These are phyloP conservation scores for Leuciscus waleckii DNA, from an alignment of 2,797 vertebrate genomes.

Conservation along the genomic window DNA sequence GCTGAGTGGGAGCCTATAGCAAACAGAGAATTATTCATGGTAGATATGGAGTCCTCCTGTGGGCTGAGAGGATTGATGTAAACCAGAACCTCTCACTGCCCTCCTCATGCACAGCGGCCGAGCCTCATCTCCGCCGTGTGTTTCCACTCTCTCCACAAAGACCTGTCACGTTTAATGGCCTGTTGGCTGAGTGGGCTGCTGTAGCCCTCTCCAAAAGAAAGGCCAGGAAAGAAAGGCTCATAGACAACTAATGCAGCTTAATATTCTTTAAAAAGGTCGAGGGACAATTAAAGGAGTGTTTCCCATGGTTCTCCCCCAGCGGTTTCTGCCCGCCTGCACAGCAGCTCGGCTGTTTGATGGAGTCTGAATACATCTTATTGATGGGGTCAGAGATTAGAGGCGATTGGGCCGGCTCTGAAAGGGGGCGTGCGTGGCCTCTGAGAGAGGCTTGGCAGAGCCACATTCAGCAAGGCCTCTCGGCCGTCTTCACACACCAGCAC, in stretches of 20 bases:
- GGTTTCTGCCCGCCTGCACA: conserved; percentile 75
- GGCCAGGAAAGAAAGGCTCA: conserved; percentile 76
- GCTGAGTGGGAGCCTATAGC: conserved; percentile 56
- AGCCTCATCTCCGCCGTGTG: conserved; percentile 71
- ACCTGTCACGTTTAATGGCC: conserved; percentile 84
- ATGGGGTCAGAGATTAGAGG: conserved; percentile 85
- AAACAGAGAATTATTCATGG: conserved; percentile 68
- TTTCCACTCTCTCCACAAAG: conserved; percentile 74
- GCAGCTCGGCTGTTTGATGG: conserved; percentile 79
- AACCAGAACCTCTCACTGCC: conserved; percentile 74
- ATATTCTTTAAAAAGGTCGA: conserved; percentile 84
- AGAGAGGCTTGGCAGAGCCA: conserved; percentile 63
- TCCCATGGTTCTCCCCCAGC: conserved; percentile 79
- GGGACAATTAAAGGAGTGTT: conserved; percentile 83
- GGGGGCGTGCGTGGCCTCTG: conserved; percentile 67
- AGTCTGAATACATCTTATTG: conserved; percentile 84
- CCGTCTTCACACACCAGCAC: conserved; percentile 60
- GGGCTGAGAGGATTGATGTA: conserved; percentile 68
- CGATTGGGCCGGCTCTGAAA: conserved; percentile 73
- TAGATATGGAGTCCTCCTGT: conserved; percentile 65
- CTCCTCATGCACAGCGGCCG: conserved; percentile 61
- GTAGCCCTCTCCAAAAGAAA: conserved; percentile 76
- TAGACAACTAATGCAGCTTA: conserved; percentile 84
- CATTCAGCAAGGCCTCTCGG: conserved; percentile 63
- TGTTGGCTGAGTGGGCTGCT: conserved; percentile 81